Evolutionary conservation across 2,888 invertebrate genomes (phyloP).

Genomic region (Phyllotreta cruciferae): DNA sequence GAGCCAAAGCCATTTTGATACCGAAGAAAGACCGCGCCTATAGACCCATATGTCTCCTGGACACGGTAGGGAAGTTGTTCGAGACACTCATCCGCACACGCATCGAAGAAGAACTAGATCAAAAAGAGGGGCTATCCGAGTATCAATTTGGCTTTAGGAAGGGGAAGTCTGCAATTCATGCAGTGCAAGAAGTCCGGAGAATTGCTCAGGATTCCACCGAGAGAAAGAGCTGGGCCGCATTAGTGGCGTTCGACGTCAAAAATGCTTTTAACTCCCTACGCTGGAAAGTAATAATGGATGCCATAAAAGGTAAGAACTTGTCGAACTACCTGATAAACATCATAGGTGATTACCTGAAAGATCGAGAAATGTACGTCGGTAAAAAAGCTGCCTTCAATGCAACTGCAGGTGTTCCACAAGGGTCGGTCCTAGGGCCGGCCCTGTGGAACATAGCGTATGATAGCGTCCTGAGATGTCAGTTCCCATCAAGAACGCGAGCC

Average conservation of each 20-base stretch:
- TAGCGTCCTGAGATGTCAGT: background rate
- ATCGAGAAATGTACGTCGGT: background rate
- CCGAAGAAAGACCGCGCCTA: background rate
- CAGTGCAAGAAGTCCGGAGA: background rate
- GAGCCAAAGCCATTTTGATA: no score
- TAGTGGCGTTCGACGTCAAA: conserved; percentile 13
- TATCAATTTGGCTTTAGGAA: conserved; percentile 16
- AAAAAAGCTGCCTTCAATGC: no score
- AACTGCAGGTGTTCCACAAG: no score
- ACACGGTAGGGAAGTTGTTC: background rate
- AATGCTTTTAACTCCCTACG: conserved; percentile 9
- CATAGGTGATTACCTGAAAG: background rate
- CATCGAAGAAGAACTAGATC: background rate
- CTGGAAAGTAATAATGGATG: conserved; percentile 8
- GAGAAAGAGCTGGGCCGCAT: background rate
- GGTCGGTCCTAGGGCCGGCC: no score
- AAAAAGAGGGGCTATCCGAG: background rate
- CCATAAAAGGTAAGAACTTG: background rate
- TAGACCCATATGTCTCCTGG: conserved; percentile 7
- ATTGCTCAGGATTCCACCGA: background rate
- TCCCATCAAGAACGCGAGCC: background rate
- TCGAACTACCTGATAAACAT: background rate
- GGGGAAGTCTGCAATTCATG: background rate
- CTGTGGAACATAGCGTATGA: no score
- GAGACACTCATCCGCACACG: background rate